Evolutionary conservation across 2,888 invertebrate species (phyloP).

Genomic region (Strigamia transsilvanica): DNA sequence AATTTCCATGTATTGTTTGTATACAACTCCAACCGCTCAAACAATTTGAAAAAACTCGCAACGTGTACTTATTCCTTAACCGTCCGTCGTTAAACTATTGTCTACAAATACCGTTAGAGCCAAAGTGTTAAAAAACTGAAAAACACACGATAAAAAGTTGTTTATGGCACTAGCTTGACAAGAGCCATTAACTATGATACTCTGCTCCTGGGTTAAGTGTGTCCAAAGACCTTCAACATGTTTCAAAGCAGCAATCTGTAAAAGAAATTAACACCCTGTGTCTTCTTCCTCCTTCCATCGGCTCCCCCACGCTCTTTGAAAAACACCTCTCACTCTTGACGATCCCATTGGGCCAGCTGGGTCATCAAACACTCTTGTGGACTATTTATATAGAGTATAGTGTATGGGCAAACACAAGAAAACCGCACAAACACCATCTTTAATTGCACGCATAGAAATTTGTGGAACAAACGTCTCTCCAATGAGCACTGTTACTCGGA

Average conservation of each 20-base stretch:
- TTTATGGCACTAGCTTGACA: not conserved
- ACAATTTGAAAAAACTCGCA: too few relatives aligned
- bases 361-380: not conserved
- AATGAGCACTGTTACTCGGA: slow-evolving; percentile 8
- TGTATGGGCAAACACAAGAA: slow-evolving; percentile 1
- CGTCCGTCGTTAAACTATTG: not conserved
- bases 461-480: slow-evolving; percentile 8
- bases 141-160: not conserved
- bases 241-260: slow-evolving; percentile 8
- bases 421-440: slow-evolving; percentile 3
- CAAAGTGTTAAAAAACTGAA: not conserved
- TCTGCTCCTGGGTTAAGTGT: not conserved
- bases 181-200: slow-evolving; percentile 8
- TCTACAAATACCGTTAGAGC: not conserved
- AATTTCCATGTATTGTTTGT: too few relatives aligned
- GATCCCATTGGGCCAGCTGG: slow-evolving; percentile 3
- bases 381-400: not conserved
- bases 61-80: too few relatives aligned
- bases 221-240: slow-evolving; percentile 8
- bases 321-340: slow-evolving; percentile 8
- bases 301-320: slow-evolving; percentile 7
- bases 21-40: too few relatives aligned
- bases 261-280: slow-evolving; percentile 2
- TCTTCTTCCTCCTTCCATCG: not conserved
- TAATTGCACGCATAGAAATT: slow-evolving; percentile 8